A percentile compares a stretch with the other conserved stretches of the same genome.
Evolutionary conservation across 1,140 invertebrate genomes (phyloP).

Genomic region (Scaptomyza hsui): DNA sequence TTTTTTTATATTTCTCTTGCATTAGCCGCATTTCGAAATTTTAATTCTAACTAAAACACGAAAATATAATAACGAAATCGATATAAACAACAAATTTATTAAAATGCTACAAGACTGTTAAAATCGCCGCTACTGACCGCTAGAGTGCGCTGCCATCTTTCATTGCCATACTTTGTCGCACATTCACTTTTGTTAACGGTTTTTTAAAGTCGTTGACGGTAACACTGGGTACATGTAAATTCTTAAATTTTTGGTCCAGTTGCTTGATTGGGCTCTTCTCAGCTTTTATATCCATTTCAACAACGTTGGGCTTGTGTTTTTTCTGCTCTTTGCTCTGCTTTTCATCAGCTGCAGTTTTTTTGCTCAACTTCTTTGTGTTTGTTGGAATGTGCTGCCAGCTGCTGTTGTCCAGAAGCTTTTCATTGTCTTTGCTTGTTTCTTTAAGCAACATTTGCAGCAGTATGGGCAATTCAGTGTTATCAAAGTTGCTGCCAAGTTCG

Average conservation of each 20-base stretch:
- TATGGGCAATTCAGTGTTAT: background rate
- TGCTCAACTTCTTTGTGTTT: background rate
- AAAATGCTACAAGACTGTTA: too few species aligned
- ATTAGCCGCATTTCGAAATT: too few species aligned
- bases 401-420: background rate
- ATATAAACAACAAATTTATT: too few species aligned
- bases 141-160: background rate
- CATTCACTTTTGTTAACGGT: background rate
- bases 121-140: background rate
- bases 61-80: too few species aligned
- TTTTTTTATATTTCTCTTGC: too few species aligned
- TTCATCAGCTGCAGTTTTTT: background rate
- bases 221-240: background rate
- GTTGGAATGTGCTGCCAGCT: background rate
- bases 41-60: too few species aligned
- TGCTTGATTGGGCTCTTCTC: background rate
- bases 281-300: background rate
- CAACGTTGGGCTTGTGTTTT: background rate
- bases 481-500: background rate
- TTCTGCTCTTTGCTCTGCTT: background rate
- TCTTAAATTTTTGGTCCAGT: background rate
- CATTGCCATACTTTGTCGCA: background rate
- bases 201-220: background rate
- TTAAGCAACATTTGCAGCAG: constrained; percentile 9
- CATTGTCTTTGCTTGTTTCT: background rate